These are phyloP conservation scores for Neocrepidodera transversa DNA, from an alignment of 2,888 invertebrate species.

Conservation along the genomic window DNA sequence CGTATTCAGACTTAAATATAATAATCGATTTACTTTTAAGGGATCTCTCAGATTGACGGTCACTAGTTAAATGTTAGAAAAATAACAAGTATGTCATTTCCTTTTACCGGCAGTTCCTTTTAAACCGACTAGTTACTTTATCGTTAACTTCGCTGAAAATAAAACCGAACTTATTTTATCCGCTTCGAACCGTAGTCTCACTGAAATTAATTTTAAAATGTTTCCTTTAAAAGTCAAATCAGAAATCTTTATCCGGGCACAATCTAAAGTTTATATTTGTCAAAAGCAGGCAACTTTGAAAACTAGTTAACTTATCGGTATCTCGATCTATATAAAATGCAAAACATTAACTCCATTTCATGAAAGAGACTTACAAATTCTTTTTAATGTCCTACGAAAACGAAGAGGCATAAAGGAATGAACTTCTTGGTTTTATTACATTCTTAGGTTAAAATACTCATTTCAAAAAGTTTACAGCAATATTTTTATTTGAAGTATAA, in stretches of 20 bases:
- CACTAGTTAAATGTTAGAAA: too few relatives aligned
- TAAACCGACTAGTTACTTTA: neutral
- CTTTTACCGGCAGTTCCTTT: too few relatives aligned
- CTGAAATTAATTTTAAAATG: neutral
- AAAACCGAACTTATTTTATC: neutral
- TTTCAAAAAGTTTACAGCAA: too few relatives aligned
- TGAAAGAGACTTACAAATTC: neutral
- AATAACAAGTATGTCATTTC: too few relatives aligned
- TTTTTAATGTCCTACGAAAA: slow-evolving; percentile 2
- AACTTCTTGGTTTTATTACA: too few relatives aligned
- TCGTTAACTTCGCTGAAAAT: neutral
- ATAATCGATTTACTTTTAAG: too few relatives aligned
- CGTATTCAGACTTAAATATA: too few relatives aligned
- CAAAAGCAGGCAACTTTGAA: slow-evolving; percentile 9
- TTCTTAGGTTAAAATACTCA: too few relatives aligned
- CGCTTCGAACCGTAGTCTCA: neutral
- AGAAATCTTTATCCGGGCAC: neutral
- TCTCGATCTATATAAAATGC: neutral
- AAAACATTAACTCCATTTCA: slow-evolving; percentile 9
- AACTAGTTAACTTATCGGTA: slow-evolving; percentile 6
- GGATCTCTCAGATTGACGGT: too few relatives aligned
- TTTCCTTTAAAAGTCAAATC: neutral
- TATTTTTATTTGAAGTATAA: too few relatives aligned
- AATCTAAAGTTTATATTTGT: neutral
- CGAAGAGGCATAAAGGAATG: too few relatives aligned